A percentile compares a stretch with the other conserved stretches of the same genome.
These are phyloP conservation scores for Prionailurus viverrinus DNA, from an alignment of 2,113 vertebrate species.

Conservation along the genomic window DNA sequence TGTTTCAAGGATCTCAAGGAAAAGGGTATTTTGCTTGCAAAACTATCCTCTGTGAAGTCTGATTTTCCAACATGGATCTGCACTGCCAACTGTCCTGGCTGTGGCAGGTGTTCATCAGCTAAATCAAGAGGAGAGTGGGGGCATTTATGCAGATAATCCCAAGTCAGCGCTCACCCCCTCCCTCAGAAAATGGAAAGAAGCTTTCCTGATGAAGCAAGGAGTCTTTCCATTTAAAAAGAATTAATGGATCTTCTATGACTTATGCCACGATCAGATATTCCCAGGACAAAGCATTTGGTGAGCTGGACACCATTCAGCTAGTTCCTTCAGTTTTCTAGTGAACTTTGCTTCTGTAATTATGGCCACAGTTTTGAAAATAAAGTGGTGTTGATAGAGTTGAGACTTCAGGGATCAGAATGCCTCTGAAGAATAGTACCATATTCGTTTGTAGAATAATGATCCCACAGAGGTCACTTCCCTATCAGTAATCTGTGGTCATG, in stretches of 20 bases:
- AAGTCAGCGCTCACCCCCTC: background rate
- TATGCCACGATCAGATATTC: background rate
- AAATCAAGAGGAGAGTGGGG: background rate
- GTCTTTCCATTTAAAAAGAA: background rate
- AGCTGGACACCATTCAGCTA: background rate
- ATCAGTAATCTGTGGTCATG: background rate
- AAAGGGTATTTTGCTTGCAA: slow-evolving; percentile 21
- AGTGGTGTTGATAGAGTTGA: background rate
- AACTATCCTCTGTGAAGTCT: slow-evolving; percentile 18
- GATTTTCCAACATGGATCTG: slow-evolving; percentile 17
- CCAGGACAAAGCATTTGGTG: background rate
- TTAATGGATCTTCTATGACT: background rate
- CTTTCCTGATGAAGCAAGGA: background rate
- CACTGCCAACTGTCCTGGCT: background rate
- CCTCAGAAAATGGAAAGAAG: background rate
- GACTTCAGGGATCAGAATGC: background rate
- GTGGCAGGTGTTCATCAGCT: background rate
- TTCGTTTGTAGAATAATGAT: background rate
- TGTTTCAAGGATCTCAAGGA: slow-evolving; percentile 17
- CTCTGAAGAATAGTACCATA: background rate
- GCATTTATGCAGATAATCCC: background rate
- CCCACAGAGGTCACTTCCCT: background rate
- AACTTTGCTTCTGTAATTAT: background rate
- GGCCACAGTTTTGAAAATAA: background rate
- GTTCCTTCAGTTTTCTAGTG: background rate